phyloP scores from a whole-genome alignment of 2,797 vertebrate species.

The Poecile montanus region DNA sequence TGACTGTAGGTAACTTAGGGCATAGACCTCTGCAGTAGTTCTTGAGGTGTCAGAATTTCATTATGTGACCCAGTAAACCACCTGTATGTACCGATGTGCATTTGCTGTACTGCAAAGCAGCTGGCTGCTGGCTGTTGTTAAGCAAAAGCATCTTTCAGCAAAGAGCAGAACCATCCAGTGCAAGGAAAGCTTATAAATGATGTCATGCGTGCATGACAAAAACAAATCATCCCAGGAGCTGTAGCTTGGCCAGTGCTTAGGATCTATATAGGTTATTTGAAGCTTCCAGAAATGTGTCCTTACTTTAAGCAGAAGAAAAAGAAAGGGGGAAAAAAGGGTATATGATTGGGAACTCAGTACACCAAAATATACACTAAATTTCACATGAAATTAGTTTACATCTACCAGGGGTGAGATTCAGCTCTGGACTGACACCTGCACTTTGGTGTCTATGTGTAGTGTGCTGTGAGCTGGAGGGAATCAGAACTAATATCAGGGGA shows the following conservation, averaged over 20 bases:
- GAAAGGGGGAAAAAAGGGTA: accelerated
- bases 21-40: background rate
- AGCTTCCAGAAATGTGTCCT: background rate
- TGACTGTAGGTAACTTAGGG: background rate
- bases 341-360: background rate
- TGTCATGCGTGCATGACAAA: background rate
- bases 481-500: accelerated
- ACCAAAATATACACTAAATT: background rate
- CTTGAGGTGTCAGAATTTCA: background rate
- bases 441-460: background rate
- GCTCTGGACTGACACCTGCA: background rate
- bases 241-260: background rate
- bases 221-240: background rate
- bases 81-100: background rate
- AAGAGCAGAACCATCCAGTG: background rate
- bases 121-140: background rate
- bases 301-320: background rate
- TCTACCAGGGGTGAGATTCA: background rate
- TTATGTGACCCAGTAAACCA: background rate
- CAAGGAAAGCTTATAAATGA: background rate
- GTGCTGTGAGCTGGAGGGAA: accelerated
- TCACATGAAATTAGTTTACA: background rate
- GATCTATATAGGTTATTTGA: background rate
- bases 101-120: background rate
- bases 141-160: background rate